phyloP scores from a whole-genome alignment of 2,113 vertebrate genomes.

The Philantomba maxwellii region DNA sequence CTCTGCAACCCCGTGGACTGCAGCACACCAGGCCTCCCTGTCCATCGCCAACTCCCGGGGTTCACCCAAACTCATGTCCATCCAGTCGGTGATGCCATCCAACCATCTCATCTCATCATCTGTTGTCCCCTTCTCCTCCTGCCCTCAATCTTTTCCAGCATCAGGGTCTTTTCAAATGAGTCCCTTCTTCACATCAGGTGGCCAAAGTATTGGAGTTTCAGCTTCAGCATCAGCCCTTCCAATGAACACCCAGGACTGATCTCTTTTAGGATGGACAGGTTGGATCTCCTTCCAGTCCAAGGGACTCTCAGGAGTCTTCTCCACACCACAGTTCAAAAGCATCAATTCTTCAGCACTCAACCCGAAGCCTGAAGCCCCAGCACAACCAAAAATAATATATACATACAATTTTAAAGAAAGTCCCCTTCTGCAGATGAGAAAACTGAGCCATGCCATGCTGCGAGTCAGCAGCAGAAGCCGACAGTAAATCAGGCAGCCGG shows the following conservation, averaged over 20 bases:
- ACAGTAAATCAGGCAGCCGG: not conserved
- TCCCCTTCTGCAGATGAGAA: not conserved
- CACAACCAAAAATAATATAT: not conserved
- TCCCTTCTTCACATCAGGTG: not conserved
- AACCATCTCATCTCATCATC: not conserved
- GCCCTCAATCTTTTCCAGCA: not conserved
- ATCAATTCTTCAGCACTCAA: not conserved
- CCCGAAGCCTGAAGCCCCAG: not conserved
- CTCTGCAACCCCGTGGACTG: not conserved
- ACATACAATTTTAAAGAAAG: not conserved
- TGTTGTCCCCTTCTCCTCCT: not conserved
- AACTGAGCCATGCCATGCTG: fast-evolving
- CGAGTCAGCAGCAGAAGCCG: not conserved
- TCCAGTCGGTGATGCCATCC: not conserved
- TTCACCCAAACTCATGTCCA: not conserved
- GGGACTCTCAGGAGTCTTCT: not conserved
- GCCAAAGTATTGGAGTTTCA: not conserved
- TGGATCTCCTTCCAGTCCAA: not conserved
- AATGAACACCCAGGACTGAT: not conserved
- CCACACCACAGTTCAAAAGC: not conserved
- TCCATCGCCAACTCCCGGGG: not conserved
- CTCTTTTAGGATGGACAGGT: not conserved
- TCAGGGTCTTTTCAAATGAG: not conserved
- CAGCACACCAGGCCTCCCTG: not conserved
- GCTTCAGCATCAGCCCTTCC: not conserved